Evolutionary conservation across 30 jellyfish, hydroid and myxozoan genomes (phyloP), one percentile per base, ranked within the genome.

Genomic region (Aurelia sp.): DNA sequence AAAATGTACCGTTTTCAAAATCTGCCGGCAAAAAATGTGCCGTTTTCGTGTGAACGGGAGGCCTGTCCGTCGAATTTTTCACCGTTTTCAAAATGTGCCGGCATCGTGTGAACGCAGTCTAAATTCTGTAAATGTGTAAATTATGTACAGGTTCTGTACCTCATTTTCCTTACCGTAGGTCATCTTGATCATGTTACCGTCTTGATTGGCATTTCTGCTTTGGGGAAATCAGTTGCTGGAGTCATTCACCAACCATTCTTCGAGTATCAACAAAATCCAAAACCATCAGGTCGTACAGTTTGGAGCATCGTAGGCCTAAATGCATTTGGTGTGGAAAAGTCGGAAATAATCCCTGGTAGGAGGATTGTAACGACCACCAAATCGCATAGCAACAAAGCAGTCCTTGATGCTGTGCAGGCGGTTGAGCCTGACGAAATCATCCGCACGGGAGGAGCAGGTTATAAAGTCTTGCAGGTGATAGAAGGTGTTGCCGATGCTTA

Each of bases 221-320:
- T 81, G 4, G 99, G 99, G n/a, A 90, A 91, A 77, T 98, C 99
- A 33, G 92, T 95, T 6, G 99, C 99, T 67, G 99, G 99, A 31
- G 94, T 95, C 67, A 83, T 95, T 24, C 98, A 95, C 48, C 99
- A 95, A 67, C 99, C 99, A 18, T 90, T 95, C 71, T 90, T 77
- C 73, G 72, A 72, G 20, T 62, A 76, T 75, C 55, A 57, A 6
- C 61, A 48, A 41, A 73, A 67, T 68, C 93, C 86, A 75, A 87
- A 75, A 2, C 13, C 83, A 13, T 78, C 80, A 8, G 98, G 98
- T 13, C 93, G 99, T 31, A 91, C 98, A 63, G 41, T 95, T 10
- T 95, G 99, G 99, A 97, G 98, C 30, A 83, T 95, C 64, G 90
- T 58, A 12, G 99, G 99, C 62, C 87, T 87, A 4, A 97, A 96